phyloP scores from a whole-genome alignment of 2,888 invertebrate species.

The Leptopilina syphax region DNA sequence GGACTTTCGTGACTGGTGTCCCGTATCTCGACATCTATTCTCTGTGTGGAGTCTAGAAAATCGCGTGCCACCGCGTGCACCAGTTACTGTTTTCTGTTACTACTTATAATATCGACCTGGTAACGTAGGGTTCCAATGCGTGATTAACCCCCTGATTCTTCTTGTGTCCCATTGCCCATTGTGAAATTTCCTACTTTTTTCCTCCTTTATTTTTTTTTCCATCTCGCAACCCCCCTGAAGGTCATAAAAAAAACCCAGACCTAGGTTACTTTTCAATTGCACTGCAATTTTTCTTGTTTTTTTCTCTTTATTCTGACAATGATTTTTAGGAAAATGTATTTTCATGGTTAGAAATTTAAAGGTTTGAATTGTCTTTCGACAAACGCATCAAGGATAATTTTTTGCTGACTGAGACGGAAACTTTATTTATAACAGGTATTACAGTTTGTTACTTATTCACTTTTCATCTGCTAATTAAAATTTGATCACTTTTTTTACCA shows the following conservation, averaged over 20 bases:
- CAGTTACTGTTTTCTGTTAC: constrained; percentile 68
- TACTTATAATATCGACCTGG: constrained; percentile 67
- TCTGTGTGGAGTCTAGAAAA: constrained; percentile 65
- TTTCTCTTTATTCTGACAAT: not conserved
- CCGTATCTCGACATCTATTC: constrained; percentile 72
- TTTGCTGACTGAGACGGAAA: no score
- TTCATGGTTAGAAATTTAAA: not conserved
- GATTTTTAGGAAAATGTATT: not conserved
- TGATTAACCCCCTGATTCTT: constrained; percentile 29
- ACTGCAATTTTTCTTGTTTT: not conserved
- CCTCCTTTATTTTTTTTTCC: no score
- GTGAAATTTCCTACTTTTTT: not conserved
- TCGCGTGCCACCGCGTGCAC: constrained; percentile 72
- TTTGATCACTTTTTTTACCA: no score
- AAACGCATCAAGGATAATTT: no score
- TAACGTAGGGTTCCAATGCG: constrained; percentile 45
- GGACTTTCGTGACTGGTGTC: constrained; percentile 72
- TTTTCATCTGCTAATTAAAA: no score
- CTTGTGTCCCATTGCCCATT: constrained; percentile 17
- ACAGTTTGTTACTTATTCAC: no score
- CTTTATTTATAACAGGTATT: no score
- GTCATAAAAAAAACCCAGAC: constrained; percentile 9
- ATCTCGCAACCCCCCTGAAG: not conserved
- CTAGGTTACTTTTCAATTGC: not conserved
- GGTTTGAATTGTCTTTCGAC: no score